phyloP scores from a whole-genome alignment of 2,888 invertebrate genomes.

The Dicycla oo region DNA sequence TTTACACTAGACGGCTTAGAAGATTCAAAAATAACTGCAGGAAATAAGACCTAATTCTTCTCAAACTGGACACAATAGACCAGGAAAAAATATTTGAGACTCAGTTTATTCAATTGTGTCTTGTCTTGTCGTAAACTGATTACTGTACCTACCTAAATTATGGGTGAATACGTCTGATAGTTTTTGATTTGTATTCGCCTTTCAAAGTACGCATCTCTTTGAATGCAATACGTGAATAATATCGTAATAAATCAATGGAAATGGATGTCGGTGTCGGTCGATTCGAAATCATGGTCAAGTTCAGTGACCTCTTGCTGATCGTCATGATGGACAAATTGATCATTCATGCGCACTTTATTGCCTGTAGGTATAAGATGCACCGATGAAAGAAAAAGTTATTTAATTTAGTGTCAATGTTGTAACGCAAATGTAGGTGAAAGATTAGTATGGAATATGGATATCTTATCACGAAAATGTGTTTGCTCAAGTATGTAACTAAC shows the following conservation, averaged over 20 bases:
- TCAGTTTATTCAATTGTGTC: conserved; percentile 54
- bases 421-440: conserved; percentile 73
- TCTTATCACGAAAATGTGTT: conserved; percentile 76
- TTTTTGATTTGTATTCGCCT: conserved; percentile 69
- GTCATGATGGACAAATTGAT: conserved; percentile 78
- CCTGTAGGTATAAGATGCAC: conserved; percentile 4
- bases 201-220: conserved; percentile 69
- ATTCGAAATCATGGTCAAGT: conserved; percentile 79
- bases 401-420: conserved; percentile 43
- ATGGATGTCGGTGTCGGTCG: conserved; percentile 71
- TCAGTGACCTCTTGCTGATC: conserved; percentile 76
- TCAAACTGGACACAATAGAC: conserved; percentile 46
- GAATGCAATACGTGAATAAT: conserved; percentile 79
- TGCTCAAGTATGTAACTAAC: conserved; percentile 65
- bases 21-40: conserved; percentile 13
- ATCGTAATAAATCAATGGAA: conserved; percentile 84
- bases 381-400: conserved; percentile 37
- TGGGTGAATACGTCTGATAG: conserved; percentile 58
- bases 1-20: neutral
- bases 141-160: conserved; percentile 46
- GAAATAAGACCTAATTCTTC: conserved; percentile 44
- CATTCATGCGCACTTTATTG: conserved; percentile 40
- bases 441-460: conserved; percentile 69
- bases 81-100: conserved; percentile 26
- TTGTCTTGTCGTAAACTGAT: conserved; percentile 61